phyloP scores from a whole-genome alignment of 1,140 invertebrate species.

The Lepidurus packardi region DNA sequence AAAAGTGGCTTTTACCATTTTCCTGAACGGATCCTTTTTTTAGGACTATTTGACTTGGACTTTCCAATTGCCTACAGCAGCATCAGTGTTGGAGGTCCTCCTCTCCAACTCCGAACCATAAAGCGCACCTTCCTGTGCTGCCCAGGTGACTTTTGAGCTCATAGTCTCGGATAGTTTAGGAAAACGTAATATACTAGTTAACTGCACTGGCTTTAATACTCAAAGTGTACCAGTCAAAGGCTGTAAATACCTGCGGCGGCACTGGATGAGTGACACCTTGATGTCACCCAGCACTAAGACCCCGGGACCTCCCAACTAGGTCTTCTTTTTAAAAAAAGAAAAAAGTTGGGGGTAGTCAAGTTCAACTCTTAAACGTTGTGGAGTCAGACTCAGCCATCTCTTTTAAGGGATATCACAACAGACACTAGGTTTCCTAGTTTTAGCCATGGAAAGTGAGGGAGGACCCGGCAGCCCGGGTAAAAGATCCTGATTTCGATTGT shows the following conservation, averaged over 20 bases:
- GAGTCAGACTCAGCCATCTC: neutral
- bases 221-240: neutral
- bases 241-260: slow-evolving; percentile 17
- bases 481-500: neutral
- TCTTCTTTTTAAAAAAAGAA: neutral
- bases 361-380: neutral
- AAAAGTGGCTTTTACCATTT: neutral
- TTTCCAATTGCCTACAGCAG: neutral
- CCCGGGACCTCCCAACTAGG: neutral
- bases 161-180: neutral
- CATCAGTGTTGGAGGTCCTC: neutral
- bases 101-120: neutral
- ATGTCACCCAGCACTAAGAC: slow-evolving; percentile 2
- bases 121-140: neutral
- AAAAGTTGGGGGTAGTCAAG: neutral
- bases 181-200: slow-evolving; percentile 7
- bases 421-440: neutral
- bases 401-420: neutral
- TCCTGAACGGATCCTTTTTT: neutral
- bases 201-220: neutral
- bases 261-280: neutral
- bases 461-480: neutral
- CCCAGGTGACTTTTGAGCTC: neutral
- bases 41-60: neutral
- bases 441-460: neutral